Conservation (phyloP, 2,797 vertebrate genomes). For the Poecile montanus region DNA sequence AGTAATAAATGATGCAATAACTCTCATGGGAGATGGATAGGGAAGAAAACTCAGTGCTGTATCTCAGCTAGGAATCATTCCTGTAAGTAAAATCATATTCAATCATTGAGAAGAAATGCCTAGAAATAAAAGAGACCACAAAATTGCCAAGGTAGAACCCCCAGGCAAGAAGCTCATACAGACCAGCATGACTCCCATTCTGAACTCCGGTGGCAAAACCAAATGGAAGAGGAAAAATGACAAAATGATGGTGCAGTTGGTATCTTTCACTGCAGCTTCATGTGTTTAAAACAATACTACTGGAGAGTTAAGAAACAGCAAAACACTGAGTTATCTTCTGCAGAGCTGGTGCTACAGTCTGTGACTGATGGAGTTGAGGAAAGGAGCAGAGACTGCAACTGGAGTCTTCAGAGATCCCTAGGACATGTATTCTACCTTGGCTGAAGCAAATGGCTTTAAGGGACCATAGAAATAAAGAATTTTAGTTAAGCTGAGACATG, state of each 20-base stretch:
- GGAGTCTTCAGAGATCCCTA: not conserved
- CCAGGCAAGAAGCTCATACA: not conserved
- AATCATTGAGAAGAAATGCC: not conserved
- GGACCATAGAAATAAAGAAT: not conserved
- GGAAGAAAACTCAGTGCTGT: not conserved
- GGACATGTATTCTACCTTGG: not conserved
- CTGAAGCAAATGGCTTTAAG: not conserved
- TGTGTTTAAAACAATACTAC: not conserved
- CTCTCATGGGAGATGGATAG: not conserved
- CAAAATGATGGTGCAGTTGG: not conserved
- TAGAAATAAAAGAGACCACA: not conserved
- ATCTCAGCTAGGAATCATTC: conserved; percentile 16
- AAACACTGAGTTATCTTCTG: not conserved
- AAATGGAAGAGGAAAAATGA: not conserved
- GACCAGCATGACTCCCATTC: not conserved
- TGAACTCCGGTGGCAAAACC: not conserved
- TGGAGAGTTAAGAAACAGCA: not conserved
- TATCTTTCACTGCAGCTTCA: not conserved
- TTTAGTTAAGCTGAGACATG: not conserved
- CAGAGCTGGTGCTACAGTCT: not conserved
- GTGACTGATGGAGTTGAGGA: not conserved
- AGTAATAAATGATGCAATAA: conserved; percentile 31
- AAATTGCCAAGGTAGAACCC: not conserved
- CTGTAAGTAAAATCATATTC: conserved; percentile 20
- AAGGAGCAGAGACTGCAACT: not conserved